These are phyloP conservation scores for Brachyalestes nurse DNA, from an alignment of 2,797 vertebrate species.

Conservation along the genomic window DNA sequence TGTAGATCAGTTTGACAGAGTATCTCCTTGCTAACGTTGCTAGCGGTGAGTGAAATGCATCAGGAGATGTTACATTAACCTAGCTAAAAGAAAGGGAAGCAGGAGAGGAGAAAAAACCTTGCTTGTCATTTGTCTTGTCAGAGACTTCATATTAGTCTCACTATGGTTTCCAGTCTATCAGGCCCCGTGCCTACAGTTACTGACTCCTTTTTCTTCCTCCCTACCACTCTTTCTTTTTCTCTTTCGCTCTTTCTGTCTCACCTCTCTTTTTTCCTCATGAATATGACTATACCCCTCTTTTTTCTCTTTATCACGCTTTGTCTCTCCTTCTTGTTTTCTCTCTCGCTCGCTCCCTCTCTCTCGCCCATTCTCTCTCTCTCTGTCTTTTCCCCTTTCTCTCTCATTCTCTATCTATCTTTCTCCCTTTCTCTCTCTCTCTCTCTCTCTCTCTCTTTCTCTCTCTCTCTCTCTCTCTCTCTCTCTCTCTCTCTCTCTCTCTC, in stretches of 20 bases:
- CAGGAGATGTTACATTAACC: constrained; percentile 73
- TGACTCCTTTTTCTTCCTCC: constrained; percentile 10
- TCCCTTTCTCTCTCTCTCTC: background rate
- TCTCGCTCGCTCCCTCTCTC: background rate
- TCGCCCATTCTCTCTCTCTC: too few species aligned
- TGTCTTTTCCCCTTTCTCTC: too few species aligned
- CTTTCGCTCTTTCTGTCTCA: background rate
- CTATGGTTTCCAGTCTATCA: constrained; percentile 62
- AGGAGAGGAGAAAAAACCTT: constrained; percentile 47
- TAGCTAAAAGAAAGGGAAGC: constrained; percentile 43
- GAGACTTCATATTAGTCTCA: constrained; percentile 63
- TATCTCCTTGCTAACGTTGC: constrained; percentile 65
- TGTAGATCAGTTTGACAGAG: constrained; percentile 73
- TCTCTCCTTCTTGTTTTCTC: background rate
- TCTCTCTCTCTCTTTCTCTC: background rate
- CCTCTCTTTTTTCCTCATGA: background rate
- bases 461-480: background rate
- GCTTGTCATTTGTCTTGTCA: constrained; percentile 68
- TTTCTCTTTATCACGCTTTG: background rate
- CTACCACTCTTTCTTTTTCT: background rate
- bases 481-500: too few species aligned
- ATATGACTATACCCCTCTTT: too few species aligned
- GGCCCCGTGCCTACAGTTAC: constrained; percentile 23
- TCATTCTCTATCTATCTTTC: too few species aligned
- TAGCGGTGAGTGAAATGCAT: constrained; percentile 76